phyloP scores from a whole-genome alignment of 2,113 vertebrate genomes.

The Ptilorrhoa leucosticta region DNA sequence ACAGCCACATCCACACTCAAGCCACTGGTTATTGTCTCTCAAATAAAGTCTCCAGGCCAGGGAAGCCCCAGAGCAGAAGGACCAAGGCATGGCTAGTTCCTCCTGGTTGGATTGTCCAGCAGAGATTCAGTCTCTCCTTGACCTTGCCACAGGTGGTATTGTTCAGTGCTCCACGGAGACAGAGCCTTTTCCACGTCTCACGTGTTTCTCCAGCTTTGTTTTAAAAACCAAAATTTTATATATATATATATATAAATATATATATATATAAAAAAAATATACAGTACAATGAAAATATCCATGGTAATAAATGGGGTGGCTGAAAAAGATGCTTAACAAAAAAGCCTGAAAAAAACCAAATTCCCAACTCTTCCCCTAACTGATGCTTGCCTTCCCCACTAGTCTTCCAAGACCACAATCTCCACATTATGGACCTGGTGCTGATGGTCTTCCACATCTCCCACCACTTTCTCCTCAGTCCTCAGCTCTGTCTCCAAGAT shows the following conservation, averaged over 20 bases:
- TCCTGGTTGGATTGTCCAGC: neutral
- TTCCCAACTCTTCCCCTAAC: slow-evolving; percentile 26
- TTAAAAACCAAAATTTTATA: neutral
- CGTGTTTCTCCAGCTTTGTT: slow-evolving; percentile 39
- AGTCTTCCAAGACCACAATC: slow-evolving; percentile 85
- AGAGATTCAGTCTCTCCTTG: neutral
- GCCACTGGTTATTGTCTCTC: slow-evolving; percentile 20
- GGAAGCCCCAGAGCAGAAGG: neutral
- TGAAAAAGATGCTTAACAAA: slow-evolving; percentile 64
- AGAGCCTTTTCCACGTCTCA: neutral
- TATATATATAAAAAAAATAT: neutral
- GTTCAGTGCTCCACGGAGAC: slow-evolving; percentile 51
- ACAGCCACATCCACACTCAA: neutral
- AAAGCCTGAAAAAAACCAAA: slow-evolving; percentile 55
- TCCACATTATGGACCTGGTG: slow-evolving; percentile 85
- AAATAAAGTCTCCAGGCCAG: neutral
- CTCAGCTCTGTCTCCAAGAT: slow-evolving; percentile 82
- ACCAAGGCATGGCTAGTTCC: neutral
- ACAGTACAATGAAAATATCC: slow-evolving; percentile 49
- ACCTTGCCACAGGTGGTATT: slow-evolving; percentile 1
- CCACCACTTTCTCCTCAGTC: slow-evolving; percentile 81
- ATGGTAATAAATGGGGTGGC: slow-evolving; percentile 62
- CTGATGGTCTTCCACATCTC: slow-evolving; percentile 78
- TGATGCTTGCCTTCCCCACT: neutral
- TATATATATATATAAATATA: neutral